phyloP scores from a whole-genome alignment of 2,113 vertebrate genomes.

The Balaenoptera acutorostrata region DNA sequence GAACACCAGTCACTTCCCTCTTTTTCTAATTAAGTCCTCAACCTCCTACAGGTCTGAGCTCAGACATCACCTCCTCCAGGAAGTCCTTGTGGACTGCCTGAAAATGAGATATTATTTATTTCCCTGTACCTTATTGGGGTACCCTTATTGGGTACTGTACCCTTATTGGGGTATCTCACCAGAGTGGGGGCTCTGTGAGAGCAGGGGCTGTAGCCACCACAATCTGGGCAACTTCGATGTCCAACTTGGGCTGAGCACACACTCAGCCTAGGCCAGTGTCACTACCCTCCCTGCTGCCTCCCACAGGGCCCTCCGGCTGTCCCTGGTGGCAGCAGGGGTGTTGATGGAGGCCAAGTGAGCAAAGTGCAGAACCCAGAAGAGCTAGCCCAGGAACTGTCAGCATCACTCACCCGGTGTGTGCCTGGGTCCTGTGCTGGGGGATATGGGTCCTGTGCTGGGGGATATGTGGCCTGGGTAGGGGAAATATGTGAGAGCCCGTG shows the following conservation, averaged over 20 bases:
- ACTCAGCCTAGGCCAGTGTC: neutral
- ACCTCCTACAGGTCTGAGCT: neutral
- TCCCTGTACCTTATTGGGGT: neutral
- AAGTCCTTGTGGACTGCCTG: neutral
- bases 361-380: neutral
- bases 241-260: neutral
- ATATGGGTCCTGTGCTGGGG: neutral
- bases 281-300: neutral
- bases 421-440: neutral
- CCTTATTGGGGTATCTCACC: neutral
- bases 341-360: constrained; percentile 65
- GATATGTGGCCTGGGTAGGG: too few species aligned
- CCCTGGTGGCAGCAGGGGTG: neutral
- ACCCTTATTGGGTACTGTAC: neutral
- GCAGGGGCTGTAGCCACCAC: neutral
- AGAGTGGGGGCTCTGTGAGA: neutral
- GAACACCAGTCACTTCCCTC: neutral
- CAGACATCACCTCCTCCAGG: neutral
- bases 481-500: accelerated
- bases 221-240: neutral
- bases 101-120: neutral
- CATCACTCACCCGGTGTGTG: neutral
- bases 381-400: constrained; percentile 38
- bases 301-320: neutral
- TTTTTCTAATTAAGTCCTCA: neutral